Base-by-base conservation (phyloP, 2,797 vertebrate species). In the Brachyrhaphis roseni region DNA sequence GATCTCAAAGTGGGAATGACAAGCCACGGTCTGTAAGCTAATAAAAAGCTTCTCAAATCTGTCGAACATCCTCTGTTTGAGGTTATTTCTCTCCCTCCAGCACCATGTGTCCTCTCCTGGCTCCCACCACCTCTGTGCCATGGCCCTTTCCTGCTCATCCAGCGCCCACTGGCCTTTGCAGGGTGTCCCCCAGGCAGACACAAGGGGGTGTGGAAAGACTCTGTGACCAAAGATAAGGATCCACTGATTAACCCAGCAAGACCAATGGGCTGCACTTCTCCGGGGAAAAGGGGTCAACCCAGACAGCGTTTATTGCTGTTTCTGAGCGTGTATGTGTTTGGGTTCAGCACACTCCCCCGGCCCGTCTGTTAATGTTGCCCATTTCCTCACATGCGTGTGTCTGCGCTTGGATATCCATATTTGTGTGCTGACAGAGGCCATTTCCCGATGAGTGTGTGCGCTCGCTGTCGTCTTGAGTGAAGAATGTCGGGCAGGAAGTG, bases 401-500 rank as follows among this genome's bases (percentile, higher is more conserved):
- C 84, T 73, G 81, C 86, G 82, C 86, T 83, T 89, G 88, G 90
- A 91, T 90, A 89, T 90, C 86, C 82, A 81, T 82, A 92, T 90
- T 86, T 90, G 89, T 90, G 90, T 91, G 92, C 93, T 94, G 93
- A 95, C 92, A 93, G 91, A 92, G 87, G 91, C 94, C 89, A 91
- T 94, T 95, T 95, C 94, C 94, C 95, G 92, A 79, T 34, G 75
- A 91, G 90, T 92, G 93, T 89, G 91, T 93, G 88, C 11, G 49
- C 20, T 23, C 41, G 75, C 10, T 70, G 72, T 57, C 46, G 87
- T 93, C 88, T 95, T 94, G 93, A 95, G 91, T 92, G 93, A 95
- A 94, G 94, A 95, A 95, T 95, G 94, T 95, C 93, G 79, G 89
- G 86, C 92, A 95, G 95, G 94, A 95, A 95, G 93, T 93, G 90